Evolutionary conservation across 2,888 invertebrate species (phyloP), one percentile per base, ranked within the genome.

Genomic region (Entomobrya proxima): DNA sequence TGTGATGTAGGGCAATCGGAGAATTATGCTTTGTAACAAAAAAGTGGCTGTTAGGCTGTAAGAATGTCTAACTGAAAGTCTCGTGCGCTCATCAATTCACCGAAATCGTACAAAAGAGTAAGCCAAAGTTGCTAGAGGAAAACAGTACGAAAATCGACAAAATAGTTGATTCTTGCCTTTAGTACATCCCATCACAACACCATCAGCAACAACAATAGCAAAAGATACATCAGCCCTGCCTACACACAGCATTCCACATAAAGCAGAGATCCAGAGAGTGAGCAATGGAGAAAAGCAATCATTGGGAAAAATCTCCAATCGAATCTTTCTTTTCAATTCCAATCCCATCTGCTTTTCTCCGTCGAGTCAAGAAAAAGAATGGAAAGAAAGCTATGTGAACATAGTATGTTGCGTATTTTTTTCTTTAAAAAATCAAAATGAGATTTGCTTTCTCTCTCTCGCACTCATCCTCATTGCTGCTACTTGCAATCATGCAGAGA

Each of bases 251-350:
- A 18, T n/a, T n/a, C n/a, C n/a, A n/a, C n/a, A n/a, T n/a, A n/a
- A n/a, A n/a, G 61, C 15, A 24, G 11, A 79, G 37, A 27, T 4
- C 7, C 13, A 47, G 47, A 47, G 47, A 47, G 35, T 37, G 6
- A 37, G 18, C 35, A 64, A 7, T 18, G 32, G 30, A 37, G 80
- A 55, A 50, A 75, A 74, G 74, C 72, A 74, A 74, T 74, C 72
- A 47, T 47, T 47, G 61, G 81, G n/a, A 81, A 74, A 61, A 74
- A 81, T 81, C 81, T 81, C 64, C 58, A 81, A 81, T 81, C 81
- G 69, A 61, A 61, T 81, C 64, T 47, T n/a, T n/a, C 78, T 30
- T 44, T 81, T 81, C 74, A 74, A 61, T 74, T 81, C 74, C 74
- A 74, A 81, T 81, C 74, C 81, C 58, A 74, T 81, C 81, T 74